These are phyloP conservation scores for Diadegma fenestrale DNA, from an alignment of 2,888 invertebrate genomes.

Conservation along the genomic window DNA sequence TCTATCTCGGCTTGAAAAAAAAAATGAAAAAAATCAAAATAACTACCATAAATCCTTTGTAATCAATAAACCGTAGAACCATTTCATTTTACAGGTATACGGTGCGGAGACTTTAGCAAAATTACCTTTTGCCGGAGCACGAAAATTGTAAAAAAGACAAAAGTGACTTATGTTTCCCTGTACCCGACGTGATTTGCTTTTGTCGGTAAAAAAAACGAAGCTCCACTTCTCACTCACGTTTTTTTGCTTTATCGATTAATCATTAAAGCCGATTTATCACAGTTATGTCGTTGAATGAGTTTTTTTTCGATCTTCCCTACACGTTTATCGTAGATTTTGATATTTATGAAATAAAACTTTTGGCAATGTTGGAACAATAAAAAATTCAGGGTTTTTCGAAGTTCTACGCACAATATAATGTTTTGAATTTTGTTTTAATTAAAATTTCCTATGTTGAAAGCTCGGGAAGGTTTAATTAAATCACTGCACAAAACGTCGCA, in stretches of 20 bases:
- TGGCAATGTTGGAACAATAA: constrained; percentile 1
- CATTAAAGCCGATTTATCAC: constrained; percentile 56
- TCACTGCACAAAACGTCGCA: constrained; percentile 48
- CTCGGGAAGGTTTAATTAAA: constrained; percentile 14
- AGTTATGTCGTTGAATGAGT: constrained; percentile 36
- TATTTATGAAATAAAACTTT: not conserved
- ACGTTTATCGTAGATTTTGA: not conserved
- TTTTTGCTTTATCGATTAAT: constrained; percentile 9
- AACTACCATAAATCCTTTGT: constrained; percentile 10
- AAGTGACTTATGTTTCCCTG: not conserved
- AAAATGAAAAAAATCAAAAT: not conserved
- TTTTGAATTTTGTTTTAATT: not conserved
- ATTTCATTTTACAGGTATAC: not conserved
- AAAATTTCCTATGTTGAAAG: not conserved
- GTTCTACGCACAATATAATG: constrained; percentile 2
- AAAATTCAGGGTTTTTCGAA: constrained; percentile 6
- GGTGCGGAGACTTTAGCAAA: constrained; percentile 2
- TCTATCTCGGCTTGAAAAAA: not conserved
- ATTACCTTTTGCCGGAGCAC: constrained; percentile 20
- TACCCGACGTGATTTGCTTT: not conserved
- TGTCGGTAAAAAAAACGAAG: not conserved
- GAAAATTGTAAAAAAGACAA: not conserved
- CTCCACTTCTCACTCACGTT: constrained; percentile 1
- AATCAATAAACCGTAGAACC: not conserved
- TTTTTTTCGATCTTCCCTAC: not conserved